Evolutionary conservation across 2,113 vertebrate genomes (phyloP).

Genomic region (Gila orcuttii): DNA sequence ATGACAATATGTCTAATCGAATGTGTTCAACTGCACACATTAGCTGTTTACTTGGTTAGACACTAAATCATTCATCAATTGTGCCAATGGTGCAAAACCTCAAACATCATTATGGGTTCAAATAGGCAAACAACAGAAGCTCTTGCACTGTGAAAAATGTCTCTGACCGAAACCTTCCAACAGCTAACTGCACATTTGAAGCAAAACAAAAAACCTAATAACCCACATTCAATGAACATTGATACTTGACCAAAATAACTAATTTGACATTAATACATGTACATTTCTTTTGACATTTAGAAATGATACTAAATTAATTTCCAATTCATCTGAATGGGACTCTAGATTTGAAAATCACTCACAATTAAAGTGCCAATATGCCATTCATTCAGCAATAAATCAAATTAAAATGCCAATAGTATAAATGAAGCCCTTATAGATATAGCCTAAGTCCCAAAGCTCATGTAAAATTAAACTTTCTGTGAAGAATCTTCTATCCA

Average conservation of each 20-base stretch:
- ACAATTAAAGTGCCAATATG: conserved; percentile 12
- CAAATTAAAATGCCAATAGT: conserved; percentile 39
- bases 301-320: conserved; percentile 48
- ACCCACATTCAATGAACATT: conserved; percentile 34
- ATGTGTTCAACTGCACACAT: conserved; percentile 39
- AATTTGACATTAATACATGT: conserved; percentile 43
- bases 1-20: conserved; percentile 34
- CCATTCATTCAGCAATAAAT: conserved; percentile 15
- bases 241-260: conserved; percentile 45
- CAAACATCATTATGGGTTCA: conserved; percentile 51
- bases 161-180: conserved; percentile 37
- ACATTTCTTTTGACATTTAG: conserved; percentile 50
- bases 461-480: neutral
- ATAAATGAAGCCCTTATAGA: conserved; percentile 10
- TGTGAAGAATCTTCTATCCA: neutral
- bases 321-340: conserved; percentile 13
- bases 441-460: neutral
- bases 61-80: conserved; percentile 53
- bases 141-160: conserved; percentile 47
- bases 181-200: conserved; percentile 41
- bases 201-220: conserved; percentile 38
- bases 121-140: conserved; percentile 46
- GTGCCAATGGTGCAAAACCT: conserved; percentile 37
- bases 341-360: conserved; percentile 40
- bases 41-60: conserved; percentile 52